phyloP scores from a whole-genome alignment of 2,113 vertebrate genomes.

The Nipponia nippon region DNA sequence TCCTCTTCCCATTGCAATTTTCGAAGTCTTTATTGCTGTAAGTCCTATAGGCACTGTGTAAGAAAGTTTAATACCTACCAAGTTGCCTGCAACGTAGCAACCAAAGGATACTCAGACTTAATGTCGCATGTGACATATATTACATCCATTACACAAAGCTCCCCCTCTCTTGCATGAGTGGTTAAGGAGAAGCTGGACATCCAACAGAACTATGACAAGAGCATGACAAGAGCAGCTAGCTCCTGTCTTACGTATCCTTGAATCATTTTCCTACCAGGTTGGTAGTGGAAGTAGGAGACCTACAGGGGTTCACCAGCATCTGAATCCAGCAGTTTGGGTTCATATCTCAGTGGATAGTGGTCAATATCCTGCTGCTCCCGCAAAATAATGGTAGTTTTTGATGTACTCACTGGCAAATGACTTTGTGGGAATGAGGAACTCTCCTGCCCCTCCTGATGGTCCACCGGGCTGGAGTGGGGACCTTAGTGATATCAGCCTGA shows the following conservation, averaged over 20 bases:
- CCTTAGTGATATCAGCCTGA: background rate
- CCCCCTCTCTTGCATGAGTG: background rate
- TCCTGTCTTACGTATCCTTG: background rate
- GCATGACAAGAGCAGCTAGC: background rate
- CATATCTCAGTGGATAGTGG: background rate
- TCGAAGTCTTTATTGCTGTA: background rate
- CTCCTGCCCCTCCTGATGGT: background rate
- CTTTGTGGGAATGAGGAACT: background rate
- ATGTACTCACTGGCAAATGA: background rate
- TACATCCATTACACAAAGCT: background rate
- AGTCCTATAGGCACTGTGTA: background rate
- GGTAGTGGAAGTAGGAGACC: background rate
- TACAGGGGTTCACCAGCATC: background rate
- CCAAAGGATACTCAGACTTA: background rate
- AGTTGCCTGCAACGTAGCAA: background rate
- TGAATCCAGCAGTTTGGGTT: background rate
- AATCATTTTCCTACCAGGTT: background rate
- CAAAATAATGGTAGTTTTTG: background rate
- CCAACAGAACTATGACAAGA: background rate
- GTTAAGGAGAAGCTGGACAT: background rate
- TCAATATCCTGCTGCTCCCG: background rate
- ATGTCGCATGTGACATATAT: accelerated
- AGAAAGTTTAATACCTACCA: background rate
- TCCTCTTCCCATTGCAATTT: background rate
- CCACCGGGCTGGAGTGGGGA: background rate